phyloP scores from a whole-genome alignment of 1,140 invertebrate species.

The Drosophila bifasciata region DNA sequence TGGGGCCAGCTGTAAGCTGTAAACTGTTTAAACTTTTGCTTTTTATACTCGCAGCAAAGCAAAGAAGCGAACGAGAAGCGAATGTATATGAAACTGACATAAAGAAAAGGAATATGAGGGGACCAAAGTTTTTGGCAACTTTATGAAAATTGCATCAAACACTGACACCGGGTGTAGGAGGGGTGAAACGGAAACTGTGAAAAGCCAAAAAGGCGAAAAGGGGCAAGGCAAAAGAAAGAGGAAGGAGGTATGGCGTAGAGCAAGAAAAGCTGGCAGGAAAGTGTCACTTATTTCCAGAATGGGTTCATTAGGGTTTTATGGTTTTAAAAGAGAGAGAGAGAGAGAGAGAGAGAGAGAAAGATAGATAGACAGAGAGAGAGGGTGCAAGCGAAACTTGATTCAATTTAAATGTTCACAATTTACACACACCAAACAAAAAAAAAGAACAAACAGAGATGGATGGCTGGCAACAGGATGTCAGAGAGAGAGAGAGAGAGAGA shows the following conservation, averaged over 20 bases:
- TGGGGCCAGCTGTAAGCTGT: conserved; percentile 45
- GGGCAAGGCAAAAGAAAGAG: no score
- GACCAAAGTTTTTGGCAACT: conserved; percentile 5
- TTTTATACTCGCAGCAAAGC: conserved; percentile 52
- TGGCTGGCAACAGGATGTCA: neutral
- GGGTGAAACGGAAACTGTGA: conserved; percentile 3
- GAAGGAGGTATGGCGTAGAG: no score
- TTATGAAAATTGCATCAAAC: conserved; percentile 29
- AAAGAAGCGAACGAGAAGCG: conserved; percentile 13
- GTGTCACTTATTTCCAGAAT: conserved; percentile 31
- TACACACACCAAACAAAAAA: no score
- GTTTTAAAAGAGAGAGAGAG: neutral
- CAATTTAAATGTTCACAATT: conserved; percentile 62
- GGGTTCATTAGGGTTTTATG: conserved; percentile 21
- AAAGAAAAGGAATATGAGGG: neutral
- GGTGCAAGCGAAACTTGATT: conserved; percentile 46
- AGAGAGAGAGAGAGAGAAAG: no score
- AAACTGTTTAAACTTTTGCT: conserved; percentile 71
- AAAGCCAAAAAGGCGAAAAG: conserved; percentile 8
- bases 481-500: neutral
- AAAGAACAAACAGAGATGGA: neutral
- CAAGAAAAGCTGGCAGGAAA: neutral
- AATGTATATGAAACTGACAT: conserved; percentile 35
- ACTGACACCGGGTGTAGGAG: no score
- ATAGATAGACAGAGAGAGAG: neutral